Percentiles rank a stretch among this genome's conserved stretches.
Conservation (phyloP, 2,113 vertebrate species). For the Illadopsis cleaveri region DNA sequence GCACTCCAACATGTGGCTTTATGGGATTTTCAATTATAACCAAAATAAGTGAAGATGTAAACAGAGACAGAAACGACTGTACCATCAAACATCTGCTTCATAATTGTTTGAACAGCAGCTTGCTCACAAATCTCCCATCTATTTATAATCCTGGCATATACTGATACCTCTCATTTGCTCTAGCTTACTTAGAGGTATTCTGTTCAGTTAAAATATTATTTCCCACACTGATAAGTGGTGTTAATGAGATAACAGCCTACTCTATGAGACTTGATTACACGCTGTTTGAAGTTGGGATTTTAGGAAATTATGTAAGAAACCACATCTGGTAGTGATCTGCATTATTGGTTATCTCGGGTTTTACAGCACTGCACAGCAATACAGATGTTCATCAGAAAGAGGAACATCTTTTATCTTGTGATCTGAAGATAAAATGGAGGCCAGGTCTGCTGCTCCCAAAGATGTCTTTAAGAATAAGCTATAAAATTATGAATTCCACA, state of each 20-base stretch:
- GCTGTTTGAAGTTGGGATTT: background rate
- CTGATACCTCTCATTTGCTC: constrained; percentile 43
- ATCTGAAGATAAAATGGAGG: background rate
- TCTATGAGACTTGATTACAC: background rate
- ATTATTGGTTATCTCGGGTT: background rate
- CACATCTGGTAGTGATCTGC: background rate
- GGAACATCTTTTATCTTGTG: background rate
- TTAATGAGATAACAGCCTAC: background rate
- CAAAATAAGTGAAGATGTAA: constrained; percentile 73
- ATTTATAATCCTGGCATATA: constrained; percentile 67
- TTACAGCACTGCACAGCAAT: background rate
- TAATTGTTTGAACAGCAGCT: constrained; percentile 76
- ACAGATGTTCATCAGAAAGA: background rate
- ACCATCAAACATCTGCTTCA: constrained; percentile 74
- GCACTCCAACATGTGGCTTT: constrained; percentile 21
- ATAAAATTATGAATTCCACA: background rate
- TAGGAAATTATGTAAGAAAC: background rate
- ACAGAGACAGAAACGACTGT: constrained; percentile 71
- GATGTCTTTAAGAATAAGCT: background rate
- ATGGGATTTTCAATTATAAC: constrained; percentile 72
- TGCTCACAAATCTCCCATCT: constrained; percentile 64
- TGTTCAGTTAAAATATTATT: background rate
- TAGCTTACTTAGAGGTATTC: constrained; percentile 28
- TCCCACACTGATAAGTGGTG: background rate
- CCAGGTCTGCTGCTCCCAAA: background rate